Percentiles rank a stretch among this genome's conserved stretches.
Evolutionary conservation across 1,140 invertebrate genomes (phyloP).

Genomic region (Hydropsyche tenuis): DNA sequence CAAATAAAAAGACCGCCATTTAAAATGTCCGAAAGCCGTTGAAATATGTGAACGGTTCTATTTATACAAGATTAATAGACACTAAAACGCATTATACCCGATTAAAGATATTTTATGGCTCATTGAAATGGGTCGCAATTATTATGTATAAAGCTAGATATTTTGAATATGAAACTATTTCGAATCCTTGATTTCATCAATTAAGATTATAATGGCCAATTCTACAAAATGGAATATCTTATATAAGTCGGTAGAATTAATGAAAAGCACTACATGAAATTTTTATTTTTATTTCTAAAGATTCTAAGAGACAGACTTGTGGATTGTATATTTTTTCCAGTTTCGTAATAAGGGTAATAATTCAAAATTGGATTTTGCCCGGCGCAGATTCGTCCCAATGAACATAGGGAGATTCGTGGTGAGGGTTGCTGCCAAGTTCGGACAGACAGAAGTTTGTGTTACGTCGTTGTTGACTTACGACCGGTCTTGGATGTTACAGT

Average conservation of each 20-base stretch:
- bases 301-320: no score
- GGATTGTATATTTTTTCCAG: no score
- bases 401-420: not conserved
- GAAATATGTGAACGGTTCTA: not conserved
- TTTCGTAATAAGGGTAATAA: not conserved
- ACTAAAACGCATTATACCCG: not conserved
- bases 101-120: not conserved
- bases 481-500: slow-evolving; percentile 42
- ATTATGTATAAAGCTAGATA: no score
- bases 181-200: no score
- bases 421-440: not conserved
- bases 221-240: no score
- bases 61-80: not conserved
- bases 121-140: not conserved
- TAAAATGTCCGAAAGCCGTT: not conserved
- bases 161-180: no score
- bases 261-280: no score
- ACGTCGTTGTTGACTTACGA: slow-evolving; percentile 37
- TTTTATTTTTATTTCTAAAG: no score
- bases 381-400: not conserved
- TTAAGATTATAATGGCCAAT: no score
- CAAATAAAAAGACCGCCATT: not conserved
- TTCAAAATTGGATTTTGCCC: not conserved
- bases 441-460: slow-evolving; percentile 31
- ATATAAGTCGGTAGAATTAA: no score